Percentiles rank a stretch among this genome's conserved stretches.
Evolutionary conservation across 2,797 vertebrate genomes (phyloP).

Genomic region (Pseudotriccus pelzelni): DNA sequence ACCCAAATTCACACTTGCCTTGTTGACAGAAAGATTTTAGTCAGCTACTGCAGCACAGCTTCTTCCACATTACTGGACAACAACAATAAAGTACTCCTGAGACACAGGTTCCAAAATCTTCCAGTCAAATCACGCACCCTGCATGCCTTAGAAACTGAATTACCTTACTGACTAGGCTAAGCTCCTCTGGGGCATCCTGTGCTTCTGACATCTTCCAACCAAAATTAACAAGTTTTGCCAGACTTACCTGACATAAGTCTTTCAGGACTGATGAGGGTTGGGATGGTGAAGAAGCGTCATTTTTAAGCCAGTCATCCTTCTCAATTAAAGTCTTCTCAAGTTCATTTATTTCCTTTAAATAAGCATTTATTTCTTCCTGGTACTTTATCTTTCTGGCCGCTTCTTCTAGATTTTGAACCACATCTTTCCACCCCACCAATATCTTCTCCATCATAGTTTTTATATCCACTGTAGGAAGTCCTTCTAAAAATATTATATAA

Average conservation of each 20-base stretch:
- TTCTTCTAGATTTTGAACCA: constrained; percentile 79
- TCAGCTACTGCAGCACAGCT: not conserved
- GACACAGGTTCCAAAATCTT: not conserved
- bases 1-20: not conserved
- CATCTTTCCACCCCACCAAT: constrained; percentile 79
- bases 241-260: constrained; percentile 83
- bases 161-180: not conserved
- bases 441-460: constrained; percentile 74
- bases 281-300: not conserved
- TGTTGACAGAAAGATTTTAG: not conserved
- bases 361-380: constrained; percentile 77
- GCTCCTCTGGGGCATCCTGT: not conserved
- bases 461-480: constrained; percentile 68
- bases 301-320: constrained; percentile 83
- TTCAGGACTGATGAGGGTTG: constrained; percentile 68
- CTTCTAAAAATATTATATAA: constrained; percentile 68
- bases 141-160: not conserved
- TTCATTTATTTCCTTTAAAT: constrained; percentile 79
- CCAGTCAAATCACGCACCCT: not conserved
- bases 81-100: not conserved
- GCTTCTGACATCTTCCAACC: not conserved
- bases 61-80: not conserved
- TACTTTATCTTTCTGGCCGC: constrained; percentile 76
- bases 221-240: not conserved
- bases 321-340: constrained; percentile 78